A percentile compares a stretch with the other conserved stretches of the same genome.
Evolutionary conservation across 92 coral and sea anemone genomes (phyloP).

Genomic region (Zoanthus solanderi): DNA sequence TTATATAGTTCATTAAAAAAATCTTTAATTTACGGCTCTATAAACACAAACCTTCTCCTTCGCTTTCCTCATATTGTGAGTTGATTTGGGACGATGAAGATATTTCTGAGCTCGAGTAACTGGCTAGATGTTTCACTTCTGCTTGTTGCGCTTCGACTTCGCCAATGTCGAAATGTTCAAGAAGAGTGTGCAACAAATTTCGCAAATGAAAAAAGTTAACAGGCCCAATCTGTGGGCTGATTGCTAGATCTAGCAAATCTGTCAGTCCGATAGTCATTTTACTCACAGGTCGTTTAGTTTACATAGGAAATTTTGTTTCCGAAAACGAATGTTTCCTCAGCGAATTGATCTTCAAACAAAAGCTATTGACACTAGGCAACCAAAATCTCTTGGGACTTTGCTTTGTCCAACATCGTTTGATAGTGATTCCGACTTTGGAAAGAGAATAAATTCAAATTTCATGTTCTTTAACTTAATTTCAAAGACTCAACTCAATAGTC

Average conservation of each 20-base stretch:
- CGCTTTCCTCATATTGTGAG: constrained; percentile 69
- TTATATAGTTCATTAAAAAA: neutral
- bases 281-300: neutral
- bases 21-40: constrained; percentile 14
- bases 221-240: constrained; percentile 93
- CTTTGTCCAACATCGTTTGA: constrained; percentile 9
- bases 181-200: constrained; percentile 80
- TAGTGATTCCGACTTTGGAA: neutral
- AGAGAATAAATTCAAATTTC: constrained; percentile 18
- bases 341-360: constrained; percentile 6
- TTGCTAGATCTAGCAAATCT: constrained; percentile 89
- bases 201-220: constrained; percentile 93
- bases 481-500: constrained; percentile 11
- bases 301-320: neutral
- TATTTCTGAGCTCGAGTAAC: constrained; percentile 52
- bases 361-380: constrained; percentile 58
- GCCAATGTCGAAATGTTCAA: constrained; percentile 88
- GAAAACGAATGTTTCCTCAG: neutral
- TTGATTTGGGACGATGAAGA: constrained; percentile 49
- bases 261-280: constrained; percentile 86
- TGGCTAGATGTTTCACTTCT: constrained; percentile 59
- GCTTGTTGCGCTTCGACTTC: constrained; percentile 87
- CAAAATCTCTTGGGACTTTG: constrained; percentile 37
- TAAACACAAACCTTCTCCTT: constrained; percentile 70
- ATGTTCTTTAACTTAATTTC: constrained; percentile 23